Base-by-base conservation (phyloP, 2,113 vertebrate genomes). In the Plecturocebus donacophilus region DNA sequence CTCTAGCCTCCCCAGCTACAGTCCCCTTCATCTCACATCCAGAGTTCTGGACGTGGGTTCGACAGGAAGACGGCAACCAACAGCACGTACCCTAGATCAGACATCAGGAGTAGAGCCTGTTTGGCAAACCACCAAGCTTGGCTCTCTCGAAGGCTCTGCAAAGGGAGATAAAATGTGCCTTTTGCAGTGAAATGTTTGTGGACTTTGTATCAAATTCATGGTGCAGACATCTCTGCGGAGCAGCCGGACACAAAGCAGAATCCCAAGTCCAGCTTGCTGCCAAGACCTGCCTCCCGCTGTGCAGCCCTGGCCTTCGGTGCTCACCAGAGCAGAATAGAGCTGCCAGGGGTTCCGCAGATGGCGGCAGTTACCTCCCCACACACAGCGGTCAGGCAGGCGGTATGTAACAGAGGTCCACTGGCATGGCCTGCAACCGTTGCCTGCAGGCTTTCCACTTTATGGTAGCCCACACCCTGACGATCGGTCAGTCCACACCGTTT, bases 171-270 rank as follows among this genome's bases (percentile, higher is more conserved):
- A 97, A 98, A 93, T 35, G 61, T 0, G 1, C 86, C 91, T 45
- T 0, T 68, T 89, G 79, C 4, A 2, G 58, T 81, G 93, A 97
- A 98, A 96, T 1, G 6, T 90, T 94, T 13, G 0, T 2, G 42
- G 90, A 96, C 81, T 94, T 97, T 91, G 94, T 98, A 97, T 98
- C 93, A 97, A 98, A 96, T 70, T 95, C 97, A 95, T 23, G 40
- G 96, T 90, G 81, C 96, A 94, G 93, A 96, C 58, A 92, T 89
- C 86, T 97, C 90, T 84, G 47, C 23, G n/a, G 42, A 94, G 45
- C 87, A 79, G 94, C 23, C 0, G 38, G 97, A 98, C 91, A 97
- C 94, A 98, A 98, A 98, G 45, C 97, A 98, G 97, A 98, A 89
- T 87, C 68, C 35, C 14, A 47, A 87, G 21, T 42, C 49, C 73